Evolutionary conservation across 2,797 vertebrate species (phyloP), one percentile per base, ranked within the genome.

Genomic region (Scyliorhinus canicula): DNA sequence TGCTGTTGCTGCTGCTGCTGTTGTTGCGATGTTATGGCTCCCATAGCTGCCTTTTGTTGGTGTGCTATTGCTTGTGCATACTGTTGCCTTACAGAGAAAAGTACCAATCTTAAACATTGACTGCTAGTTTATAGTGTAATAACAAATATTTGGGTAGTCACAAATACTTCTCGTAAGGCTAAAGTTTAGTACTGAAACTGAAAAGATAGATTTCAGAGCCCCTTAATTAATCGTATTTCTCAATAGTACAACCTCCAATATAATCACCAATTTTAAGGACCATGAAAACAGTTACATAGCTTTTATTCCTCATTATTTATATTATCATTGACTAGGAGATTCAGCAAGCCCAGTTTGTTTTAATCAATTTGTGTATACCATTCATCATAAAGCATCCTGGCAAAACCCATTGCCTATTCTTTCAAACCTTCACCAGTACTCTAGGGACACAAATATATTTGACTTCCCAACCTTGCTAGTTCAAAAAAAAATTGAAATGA

Each of bases 1-100:
- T 99, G 99, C 95, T 99, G 99, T 96, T 95, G 95, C 4, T 99
- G 98, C 95, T 99, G 99, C 95, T 99, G 98, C 96, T 99, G 98
- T 95, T 99, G 99, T 95, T 99, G 98, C n/a, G 98, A 97, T 95
- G 99, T 98, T 95, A 99, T 97, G 35, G 98, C 98, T 95, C 63
- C 95, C 95, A 95, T 63, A 35, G 98, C 98, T 96, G 97, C 97
- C 96, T 99, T 99, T 97, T 99, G 99, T 95, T 99, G 99, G 95
- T 99, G 97, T 65, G 98, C 98, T 97, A 99, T 97, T 95, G 99
- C 97, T 95, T 98, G 98, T 35, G 97, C 98, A 95, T 99, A 99
- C 35, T 99, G 99, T 97, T 99, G 99, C 97, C 99, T 99, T 2
- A n/a, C n/a, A 35, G 24, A 40, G 28, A 57, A 31, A 8, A 31